These are phyloP conservation scores for Ips nitidus DNA, from an alignment of 1,140 invertebrate genomes.

Conservation along the genomic window DNA sequence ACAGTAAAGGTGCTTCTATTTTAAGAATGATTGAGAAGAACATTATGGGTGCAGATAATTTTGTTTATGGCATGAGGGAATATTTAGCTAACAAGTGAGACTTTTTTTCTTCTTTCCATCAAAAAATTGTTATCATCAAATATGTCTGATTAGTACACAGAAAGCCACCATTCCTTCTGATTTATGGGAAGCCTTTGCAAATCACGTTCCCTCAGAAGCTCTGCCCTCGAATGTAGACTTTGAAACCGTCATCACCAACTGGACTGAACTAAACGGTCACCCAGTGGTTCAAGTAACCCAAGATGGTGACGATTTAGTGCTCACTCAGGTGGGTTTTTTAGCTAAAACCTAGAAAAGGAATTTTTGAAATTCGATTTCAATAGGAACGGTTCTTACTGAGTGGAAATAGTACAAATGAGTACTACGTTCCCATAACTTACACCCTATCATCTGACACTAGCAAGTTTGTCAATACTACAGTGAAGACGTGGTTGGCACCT, in stretches of 20 bases:
- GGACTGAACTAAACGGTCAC: constrained; percentile 65
- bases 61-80: constrained; percentile 60
- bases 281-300: constrained; percentile 57
- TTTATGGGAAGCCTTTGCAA: constrained; percentile 49
- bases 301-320: constrained; percentile 26
- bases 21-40: constrained; percentile 73
- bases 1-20: constrained; percentile 66
- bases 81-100: constrained; percentile 59
- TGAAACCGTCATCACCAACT: constrained; percentile 54
- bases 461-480: constrained; percentile 58
- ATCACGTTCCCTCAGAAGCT: constrained; percentile 37
- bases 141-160: constrained; percentile 53
- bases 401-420: constrained; percentile 12
- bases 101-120: background rate
- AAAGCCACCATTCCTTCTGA: constrained; percentile 49
- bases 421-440: constrained; percentile 33
- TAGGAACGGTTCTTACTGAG: constrained; percentile 38
- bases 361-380: constrained; percentile 16
- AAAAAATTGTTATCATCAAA: background rate
- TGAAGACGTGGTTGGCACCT: constrained; percentile 53
- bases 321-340: constrained; percentile 32
- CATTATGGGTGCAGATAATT: constrained; percentile 64
- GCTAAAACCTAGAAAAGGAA: background rate
- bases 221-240: constrained; percentile 31
- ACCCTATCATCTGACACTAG: constrained; percentile 26